Evolutionary conservation across 2,113 vertebrate species (phyloP), one percentile per base, ranked within the genome.

Genomic region (Forbesichthys agassizii): DNA sequence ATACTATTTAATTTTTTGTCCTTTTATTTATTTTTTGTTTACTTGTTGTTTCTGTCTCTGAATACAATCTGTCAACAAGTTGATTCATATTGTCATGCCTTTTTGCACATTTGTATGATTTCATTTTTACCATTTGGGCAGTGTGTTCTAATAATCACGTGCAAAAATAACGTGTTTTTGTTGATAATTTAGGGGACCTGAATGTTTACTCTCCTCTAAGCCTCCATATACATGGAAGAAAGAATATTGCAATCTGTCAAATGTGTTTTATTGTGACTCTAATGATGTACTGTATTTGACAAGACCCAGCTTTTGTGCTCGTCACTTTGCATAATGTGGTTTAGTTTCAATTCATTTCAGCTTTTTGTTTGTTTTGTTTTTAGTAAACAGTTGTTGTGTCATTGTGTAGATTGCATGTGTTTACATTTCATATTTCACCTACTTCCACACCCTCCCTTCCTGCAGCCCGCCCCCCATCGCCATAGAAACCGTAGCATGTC

Each of bases 401-500:
- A 14, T 48, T 33, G 51, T 68, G 46, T 72, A 14, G 66, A 27
- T 27, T 75, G 69, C 14, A 42, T n/a, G 36, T 18, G 66, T 71
- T 69, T 69, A 12, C 49, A 36, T 64, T 85, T 77, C 82, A 54
- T 79, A 81, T 80, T 78, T 49, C 74, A 84, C 80, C 74, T 85
- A 36, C 64, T 65, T 53, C 33, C 67, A 73, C 47, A 51, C 64
- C 68, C 66, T 48, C 56, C 81, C 55, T 9, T 67, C 76, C 84
- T 69, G 48, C 91, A 90, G 90, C 84, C 86, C 68, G 77, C 59
- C 92, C 77, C 69, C 55, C 93, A 86, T 79, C 90, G 85, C 81
- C 95, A 88, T 86, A 94, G 93, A 92, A 93, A 93, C 93, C 94
- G 95, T 98, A 99, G 98, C 97, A 98, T 99, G 96, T 98, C 95